Percentiles rank a stretch among this genome's conserved stretches.
Conservation (phyloP, 2,888 invertebrate genomes). For the Chalcis sispes region DNA sequence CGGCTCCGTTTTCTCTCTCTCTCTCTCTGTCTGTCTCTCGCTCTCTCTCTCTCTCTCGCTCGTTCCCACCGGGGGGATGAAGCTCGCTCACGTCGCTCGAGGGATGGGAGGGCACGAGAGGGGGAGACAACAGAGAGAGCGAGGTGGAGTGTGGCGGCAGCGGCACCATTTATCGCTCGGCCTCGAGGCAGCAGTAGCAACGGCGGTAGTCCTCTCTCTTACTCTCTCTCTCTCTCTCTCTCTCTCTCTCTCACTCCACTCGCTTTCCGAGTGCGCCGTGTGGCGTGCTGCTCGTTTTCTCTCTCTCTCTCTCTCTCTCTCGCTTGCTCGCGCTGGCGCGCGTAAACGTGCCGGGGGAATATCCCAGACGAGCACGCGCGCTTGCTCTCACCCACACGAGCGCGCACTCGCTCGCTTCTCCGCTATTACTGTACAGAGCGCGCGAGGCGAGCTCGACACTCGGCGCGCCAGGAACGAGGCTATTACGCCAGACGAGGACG, state of each 20-base stretch:
- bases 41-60: slow-evolving; percentile 17
- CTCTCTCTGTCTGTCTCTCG: slow-evolving; percentile 16
- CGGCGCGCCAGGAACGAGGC: too few relatives aligned
- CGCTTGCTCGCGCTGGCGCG: slow-evolving; percentile 6
- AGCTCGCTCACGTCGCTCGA: too few relatives aligned
- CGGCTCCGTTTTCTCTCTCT: slow-evolving; percentile 16
- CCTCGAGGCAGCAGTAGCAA: too few relatives aligned
- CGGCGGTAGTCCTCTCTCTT: slow-evolving; percentile 10
- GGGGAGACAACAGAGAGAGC: too few relatives aligned
- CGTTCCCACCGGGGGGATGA: too few relatives aligned
- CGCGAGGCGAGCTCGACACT: too few relatives aligned
- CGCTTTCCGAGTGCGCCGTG: too few relatives aligned
- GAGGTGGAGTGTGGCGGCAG: too few relatives aligned
- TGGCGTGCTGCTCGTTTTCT: slow-evolving; percentile 5
- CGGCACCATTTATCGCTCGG: too few relatives aligned
- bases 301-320: slow-evolving; percentile 20
- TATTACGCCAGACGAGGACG: too few relatives aligned
- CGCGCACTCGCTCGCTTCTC: background rate
- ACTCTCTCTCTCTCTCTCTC: slow-evolving; percentile 13
- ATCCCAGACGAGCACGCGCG: background rate
- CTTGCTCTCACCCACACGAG: background rate
- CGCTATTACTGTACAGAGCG: background rate
- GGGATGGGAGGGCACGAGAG: too few relatives aligned
- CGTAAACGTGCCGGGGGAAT: too few relatives aligned
- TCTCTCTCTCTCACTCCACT: slow-evolving; percentile 15